Evolutionary conservation across 2,113 vertebrate genomes (phyloP).

Genomic region (Ctenodactylus gundi): DNA sequence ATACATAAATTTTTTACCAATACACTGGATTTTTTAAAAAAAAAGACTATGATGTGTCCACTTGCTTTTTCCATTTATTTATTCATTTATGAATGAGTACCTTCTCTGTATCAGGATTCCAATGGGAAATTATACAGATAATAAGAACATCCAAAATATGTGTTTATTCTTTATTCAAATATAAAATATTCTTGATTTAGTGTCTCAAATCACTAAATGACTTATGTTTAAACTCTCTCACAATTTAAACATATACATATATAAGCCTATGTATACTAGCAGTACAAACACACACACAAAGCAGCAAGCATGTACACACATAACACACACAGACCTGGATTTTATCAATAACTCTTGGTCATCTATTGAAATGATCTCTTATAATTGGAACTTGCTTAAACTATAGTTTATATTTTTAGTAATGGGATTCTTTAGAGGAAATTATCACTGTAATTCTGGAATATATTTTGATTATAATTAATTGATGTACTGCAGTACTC

Average conservation of each 20-base stretch:
- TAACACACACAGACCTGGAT: neutral
- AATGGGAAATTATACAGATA: slow-evolving; percentile 26
- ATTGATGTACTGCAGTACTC: neutral
- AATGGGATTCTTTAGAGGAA: neutral
- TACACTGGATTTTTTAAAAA: neutral
- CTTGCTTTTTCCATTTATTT: neutral
- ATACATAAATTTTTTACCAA: slow-evolving; percentile 11
- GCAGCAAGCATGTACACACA: too few relatives aligned
- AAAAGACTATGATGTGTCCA: neutral
- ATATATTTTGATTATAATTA: slow-evolving; percentile 13
- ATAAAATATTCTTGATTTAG: slow-evolving; percentile 5
- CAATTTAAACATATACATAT: neutral
- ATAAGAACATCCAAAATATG: neutral
- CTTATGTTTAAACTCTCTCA: neutral
- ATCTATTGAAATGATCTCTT: neutral
- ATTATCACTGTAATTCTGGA: neutral
- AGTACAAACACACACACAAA: neutral
- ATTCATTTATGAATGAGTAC: slow-evolving; percentile 14
- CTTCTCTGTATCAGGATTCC: neutral
- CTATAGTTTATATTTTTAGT: neutral
- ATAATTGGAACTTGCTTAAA: slow-evolving; percentile 22
- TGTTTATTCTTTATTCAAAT: neutral
- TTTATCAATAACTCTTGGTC: neutral
- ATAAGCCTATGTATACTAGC: neutral
- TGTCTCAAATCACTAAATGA: neutral